Evolutionary conservation across 2,888 invertebrate species (phyloP).

Genomic region (Brachypalpus laphriformis): DNA sequence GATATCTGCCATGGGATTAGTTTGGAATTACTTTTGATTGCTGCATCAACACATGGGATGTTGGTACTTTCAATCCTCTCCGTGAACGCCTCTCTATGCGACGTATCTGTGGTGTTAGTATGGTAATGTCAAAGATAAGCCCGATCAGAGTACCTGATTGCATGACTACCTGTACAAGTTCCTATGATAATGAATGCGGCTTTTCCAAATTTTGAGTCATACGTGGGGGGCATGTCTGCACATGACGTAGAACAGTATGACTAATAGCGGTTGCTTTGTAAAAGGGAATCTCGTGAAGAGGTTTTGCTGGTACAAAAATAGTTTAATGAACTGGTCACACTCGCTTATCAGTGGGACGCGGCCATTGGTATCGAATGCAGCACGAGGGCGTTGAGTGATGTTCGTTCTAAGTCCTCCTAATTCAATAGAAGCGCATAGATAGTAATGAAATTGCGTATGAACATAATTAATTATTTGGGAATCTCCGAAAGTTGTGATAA

Average conservation of each 20-base stretch:
- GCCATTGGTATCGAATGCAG: background rate
- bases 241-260: slow-evolving; percentile 2
- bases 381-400: background rate
- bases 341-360: background rate
- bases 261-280: background rate
- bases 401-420: background rate
- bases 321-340: background rate
- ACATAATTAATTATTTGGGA: background rate
- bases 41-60: background rate
- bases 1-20: background rate
- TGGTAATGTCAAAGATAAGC: background rate
- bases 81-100: background rate
- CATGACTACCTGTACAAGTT: background rate
- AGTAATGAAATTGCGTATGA: background rate
- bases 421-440: background rate
- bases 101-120: background rate
- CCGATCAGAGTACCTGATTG: background rate
- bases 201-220: slow-evolving; percentile 14
- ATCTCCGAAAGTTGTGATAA: background rate
- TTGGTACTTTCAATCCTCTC: background rate
- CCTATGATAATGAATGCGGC: background rate
- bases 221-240: background rate
- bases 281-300: background rate
- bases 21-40: background rate
- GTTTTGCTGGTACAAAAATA: background rate